These are phyloP conservation scores for Tretioscincus oriximinensis DNA, from an alignment of 2,113 vertebrate species.

Conservation along the genomic window DNA sequence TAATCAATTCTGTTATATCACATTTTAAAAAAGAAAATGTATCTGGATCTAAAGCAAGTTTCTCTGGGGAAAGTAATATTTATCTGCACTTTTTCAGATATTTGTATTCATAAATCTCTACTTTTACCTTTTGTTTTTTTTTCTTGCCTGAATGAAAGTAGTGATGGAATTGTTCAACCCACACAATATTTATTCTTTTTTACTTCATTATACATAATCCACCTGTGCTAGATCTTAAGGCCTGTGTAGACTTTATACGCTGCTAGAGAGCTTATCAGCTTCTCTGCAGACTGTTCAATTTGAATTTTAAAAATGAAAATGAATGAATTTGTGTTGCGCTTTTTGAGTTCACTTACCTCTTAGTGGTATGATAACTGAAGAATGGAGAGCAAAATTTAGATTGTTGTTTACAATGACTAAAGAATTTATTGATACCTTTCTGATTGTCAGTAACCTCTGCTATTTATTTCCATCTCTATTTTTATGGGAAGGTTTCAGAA, in stretches of 20 bases:
- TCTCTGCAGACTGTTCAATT: constrained; percentile 80
- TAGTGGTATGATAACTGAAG: constrained; percentile 59
- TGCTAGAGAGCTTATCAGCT: constrained; percentile 81
- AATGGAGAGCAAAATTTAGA: constrained; percentile 46
- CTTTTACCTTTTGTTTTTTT: constrained; percentile 66
- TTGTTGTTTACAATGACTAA: constrained; percentile 54
- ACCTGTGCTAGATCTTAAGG: constrained; percentile 75
- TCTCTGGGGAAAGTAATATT: constrained; percentile 41
- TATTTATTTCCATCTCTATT: neutral
- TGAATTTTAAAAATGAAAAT: constrained; percentile 83
- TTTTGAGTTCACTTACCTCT: constrained; percentile 58
- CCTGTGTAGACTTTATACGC: constrained; percentile 74
- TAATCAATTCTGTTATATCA: constrained; percentile 24
- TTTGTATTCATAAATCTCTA: constrained; percentile 60
- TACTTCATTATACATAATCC: constrained; percentile 80
- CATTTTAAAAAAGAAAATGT: constrained; percentile 25
- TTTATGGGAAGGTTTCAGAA: constrained; percentile 5
- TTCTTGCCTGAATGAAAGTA: constrained; percentile 56
- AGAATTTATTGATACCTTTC: constrained; percentile 36
- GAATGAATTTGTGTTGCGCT: constrained; percentile 70
- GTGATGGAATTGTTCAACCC: constrained; percentile 71
- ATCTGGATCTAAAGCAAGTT: constrained; percentile 25
- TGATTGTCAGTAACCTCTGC: constrained; percentile 22
- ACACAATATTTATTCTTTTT: constrained; percentile 78
- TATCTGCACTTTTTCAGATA: constrained; percentile 40